Evolutionary conservation across 1,140 invertebrate genomes (phyloP).

Genomic region (Grapholita molesta): DNA sequence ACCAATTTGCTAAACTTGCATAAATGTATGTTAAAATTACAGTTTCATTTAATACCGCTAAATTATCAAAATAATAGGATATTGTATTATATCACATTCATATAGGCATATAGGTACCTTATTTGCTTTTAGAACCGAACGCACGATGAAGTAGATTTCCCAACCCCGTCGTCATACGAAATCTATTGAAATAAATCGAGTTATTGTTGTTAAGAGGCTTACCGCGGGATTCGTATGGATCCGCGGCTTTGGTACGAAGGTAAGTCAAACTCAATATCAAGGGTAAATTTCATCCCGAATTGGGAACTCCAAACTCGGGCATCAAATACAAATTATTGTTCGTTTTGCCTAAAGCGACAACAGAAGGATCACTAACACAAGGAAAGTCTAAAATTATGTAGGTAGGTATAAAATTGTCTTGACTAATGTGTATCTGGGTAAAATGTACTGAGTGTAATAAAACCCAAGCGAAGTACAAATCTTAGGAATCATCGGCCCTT

Average conservation of each 20-base stretch:
- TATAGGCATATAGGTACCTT: background rate
- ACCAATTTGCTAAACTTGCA: no score
- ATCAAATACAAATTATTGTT: no score
- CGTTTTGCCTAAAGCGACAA: background rate
- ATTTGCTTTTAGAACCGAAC: background rate
- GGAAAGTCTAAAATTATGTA: no score
- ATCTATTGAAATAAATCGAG: slow-evolving; percentile 7
- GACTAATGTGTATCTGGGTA: no score
- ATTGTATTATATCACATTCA: background rate
- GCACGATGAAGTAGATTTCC: background rate
- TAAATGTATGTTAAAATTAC: no score
- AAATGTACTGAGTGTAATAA: no score
- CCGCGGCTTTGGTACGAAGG: background rate
- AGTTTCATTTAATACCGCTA: background rate
- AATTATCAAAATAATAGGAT: background rate
- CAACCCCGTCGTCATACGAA: background rate
- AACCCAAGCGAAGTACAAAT: no score
- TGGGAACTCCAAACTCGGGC: background rate
- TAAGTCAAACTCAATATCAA: background rate
- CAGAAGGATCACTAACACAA: background rate
- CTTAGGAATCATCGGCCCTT: no score
- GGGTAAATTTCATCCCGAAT: background rate
- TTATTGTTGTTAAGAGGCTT: slow-evolving; percentile 12
- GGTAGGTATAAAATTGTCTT: no score
- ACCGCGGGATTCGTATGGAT: background rate